Conservation (phyloP, 2,797 vertebrate species). For the Astyanax mexicanus region DNA sequence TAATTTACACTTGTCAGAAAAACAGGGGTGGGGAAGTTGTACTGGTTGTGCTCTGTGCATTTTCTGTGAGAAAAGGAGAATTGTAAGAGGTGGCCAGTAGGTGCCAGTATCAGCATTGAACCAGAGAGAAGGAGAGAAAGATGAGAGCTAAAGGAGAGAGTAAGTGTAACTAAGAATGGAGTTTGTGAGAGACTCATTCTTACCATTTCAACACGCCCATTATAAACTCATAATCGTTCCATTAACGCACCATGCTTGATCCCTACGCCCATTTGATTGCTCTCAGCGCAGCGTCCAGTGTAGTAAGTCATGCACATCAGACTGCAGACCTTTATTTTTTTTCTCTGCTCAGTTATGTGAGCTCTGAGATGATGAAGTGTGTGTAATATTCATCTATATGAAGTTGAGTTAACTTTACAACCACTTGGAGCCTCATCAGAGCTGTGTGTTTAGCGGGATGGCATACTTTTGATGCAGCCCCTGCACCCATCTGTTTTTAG, state of each 20-base stretch:
- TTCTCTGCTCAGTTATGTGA: neutral
- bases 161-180: neutral
- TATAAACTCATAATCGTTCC: neutral
- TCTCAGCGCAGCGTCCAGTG: neutral
- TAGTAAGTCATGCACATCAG: neutral
- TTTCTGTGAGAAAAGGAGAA: neutral
- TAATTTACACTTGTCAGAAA: neutral
- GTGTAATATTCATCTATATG: neutral
- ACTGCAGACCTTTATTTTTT: neutral
- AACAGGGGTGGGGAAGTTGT: neutral
- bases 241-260: neutral
- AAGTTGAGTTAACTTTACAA: neutral
- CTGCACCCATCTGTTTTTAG: slow-evolving; percentile 76
- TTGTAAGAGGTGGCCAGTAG: slow-evolving; percentile 73
- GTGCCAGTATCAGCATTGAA: slow-evolving; percentile 68
- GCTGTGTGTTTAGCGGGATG: slow-evolving; percentile 15
- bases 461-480: slow-evolving; percentile 40
- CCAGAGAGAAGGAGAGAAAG: neutral
- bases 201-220: neutral
- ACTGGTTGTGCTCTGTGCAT: neutral
- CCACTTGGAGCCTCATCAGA: slow-evolving; percentile 1
- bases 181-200: slow-evolving; percentile 20
- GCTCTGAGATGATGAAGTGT: neutral
- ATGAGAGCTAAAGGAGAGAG: neutral
- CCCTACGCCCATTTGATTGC: neutral